Evolutionary conservation across 2,888 invertebrate species (phyloP), one percentile per base, ranked within the genome.

Genomic region (Ditula angustiorana): DNA sequence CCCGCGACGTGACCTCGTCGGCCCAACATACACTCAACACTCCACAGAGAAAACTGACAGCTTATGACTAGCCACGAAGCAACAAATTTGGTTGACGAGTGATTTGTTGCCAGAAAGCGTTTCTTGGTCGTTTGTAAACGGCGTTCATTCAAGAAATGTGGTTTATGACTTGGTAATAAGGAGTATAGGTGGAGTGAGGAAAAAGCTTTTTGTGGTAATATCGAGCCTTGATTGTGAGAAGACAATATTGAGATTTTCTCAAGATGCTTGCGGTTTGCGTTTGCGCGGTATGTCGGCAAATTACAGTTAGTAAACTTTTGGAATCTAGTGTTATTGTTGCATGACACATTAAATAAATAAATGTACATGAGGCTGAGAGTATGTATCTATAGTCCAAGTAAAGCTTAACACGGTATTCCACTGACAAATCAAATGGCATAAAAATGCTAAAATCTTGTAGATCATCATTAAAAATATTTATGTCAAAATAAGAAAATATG

Each of bases 1-100:
- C 73, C 76, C 67, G 77, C 68, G 81, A 81, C 83, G 86, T 88
- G 86, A 87, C 86, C 86, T 76, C 74, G 74, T 71, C 58, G 24
- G 8, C 13, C 44, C 44, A 50, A 49, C 50, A 41, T n/a, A 57
- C 0, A n/a, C 28, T 10, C 5, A 21, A 4, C 30, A 58, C 50
- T 21, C 8, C 13, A 8, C 11, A 23, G 8, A 49, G n/a, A 24
- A 26, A 35, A 5, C 56, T 3, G 13, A 41, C n/a, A 50, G 5
- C 41, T 23, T 56, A 33, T 19, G 10, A 1, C 19, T 24, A 0
- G 21, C 0, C 19, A 11, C 19, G 3, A 52, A 35, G 50, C 5
- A 16, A 11, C 19, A 5, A 19, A 41, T 24, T 50, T 13, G 23
- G 26, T 49, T 62, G 10, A 16, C 56, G 24, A 30, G 37, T 11